Conservation (phyloP, 2,888 invertebrate genomes). For the Rosalia funebris region DNA sequence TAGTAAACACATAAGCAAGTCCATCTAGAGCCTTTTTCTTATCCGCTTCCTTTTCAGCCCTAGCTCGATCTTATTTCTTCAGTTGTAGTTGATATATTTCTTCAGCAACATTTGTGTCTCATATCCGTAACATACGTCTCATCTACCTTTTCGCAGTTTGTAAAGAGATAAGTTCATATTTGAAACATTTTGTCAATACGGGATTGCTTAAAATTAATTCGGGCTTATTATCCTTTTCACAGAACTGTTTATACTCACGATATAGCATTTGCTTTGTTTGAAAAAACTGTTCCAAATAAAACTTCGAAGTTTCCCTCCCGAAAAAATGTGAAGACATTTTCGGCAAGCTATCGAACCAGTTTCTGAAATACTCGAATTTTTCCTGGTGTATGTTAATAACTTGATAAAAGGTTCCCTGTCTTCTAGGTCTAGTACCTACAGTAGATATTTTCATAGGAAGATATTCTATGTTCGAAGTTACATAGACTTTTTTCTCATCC, state of each 20-base stretch:
- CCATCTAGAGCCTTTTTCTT: no score
- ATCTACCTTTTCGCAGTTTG: neutral
- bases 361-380: neutral
- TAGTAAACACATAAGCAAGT: no score
- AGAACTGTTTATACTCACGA: constrained; percentile 1
- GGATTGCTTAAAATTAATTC: constrained; percentile 4
- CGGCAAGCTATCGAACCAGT: neutral
- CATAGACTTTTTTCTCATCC: constrained; percentile 18
- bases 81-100: no score
- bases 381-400: neutral
- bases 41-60: no score
- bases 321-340: neutral
- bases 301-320: neutral
- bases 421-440: neutral
- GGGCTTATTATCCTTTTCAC: neutral
- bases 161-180: constrained; percentile 3
- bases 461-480: constrained; percentile 8
- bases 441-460: neutral
- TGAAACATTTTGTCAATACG: constrained; percentile 4
- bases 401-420: neutral
- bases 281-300: constrained; percentile 4
- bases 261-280: constrained; percentile 6
- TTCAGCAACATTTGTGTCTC: no score
- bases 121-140: constrained; percentile 2
- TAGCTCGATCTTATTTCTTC: no score